Evolutionary conservation across 2,888 invertebrate species (phyloP).

Genomic region (Drosophila buzzatii): DNA sequence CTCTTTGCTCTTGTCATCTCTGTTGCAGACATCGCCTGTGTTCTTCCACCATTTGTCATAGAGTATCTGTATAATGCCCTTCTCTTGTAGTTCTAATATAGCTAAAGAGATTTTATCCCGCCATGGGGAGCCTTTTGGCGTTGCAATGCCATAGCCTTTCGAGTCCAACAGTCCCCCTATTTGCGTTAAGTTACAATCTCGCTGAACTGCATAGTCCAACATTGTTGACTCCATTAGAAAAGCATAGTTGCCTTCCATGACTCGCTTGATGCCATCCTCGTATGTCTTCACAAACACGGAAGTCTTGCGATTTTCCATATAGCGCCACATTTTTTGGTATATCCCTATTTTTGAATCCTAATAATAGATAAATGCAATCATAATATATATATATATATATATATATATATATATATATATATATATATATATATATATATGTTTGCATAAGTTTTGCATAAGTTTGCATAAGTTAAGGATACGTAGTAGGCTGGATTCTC

Average conservation of each 20-base stretch:
- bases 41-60: constrained; percentile 99
- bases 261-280: constrained; percentile 95
- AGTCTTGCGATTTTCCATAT: constrained; percentile 93
- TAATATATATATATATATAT: too few relatives aligned
- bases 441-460: too few relatives aligned
- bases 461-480: too few relatives aligned
- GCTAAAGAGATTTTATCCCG: constrained; percentile 98
- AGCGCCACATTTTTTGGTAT: constrained; percentile 97
- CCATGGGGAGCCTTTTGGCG: constrained; percentile 98
- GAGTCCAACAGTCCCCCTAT: constrained; percentile 90
- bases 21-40: constrained; percentile 95
- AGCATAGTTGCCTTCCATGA: constrained; percentile 96
- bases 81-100: constrained; percentile 97
- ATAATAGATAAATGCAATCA: constrained; percentile 71
- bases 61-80: constrained; percentile 95
- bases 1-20: constrained; percentile 95
- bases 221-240: constrained; percentile 99
- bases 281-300: constrained; percentile 95
- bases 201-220: constrained; percentile 97
- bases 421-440: too few relatives aligned
- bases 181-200: constrained; percentile 98
- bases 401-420: too few relatives aligned
- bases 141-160: constrained; percentile 96
- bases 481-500: too few relatives aligned
- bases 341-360: constrained; percentile 95